Base-by-base conservation (phyloP, 2,113 vertebrate species). In the Mobula birostris region DNA sequence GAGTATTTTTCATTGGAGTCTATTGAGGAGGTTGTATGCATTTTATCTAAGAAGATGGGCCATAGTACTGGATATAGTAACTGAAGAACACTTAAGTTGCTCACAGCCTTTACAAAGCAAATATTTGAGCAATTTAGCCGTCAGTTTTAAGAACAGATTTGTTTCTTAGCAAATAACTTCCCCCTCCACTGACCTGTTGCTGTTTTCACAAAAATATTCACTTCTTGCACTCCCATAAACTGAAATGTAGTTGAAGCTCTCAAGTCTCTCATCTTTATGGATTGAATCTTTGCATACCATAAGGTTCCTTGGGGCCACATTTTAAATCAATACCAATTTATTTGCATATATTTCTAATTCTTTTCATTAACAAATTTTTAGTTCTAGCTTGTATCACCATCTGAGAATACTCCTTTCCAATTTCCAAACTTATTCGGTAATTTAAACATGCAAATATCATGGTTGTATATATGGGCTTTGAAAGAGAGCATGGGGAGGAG, bases 331-430 rank as follows among this genome's bases (percentile, higher is more conserved):
- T 29, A 27, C 83, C 58, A 56, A 63, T 61, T 61, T n/a, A n/a
- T 88, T 63, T 88, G 58, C 83, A 88, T n/a, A n/a, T n/a, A 88
- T 63, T 63, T 63, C 83, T n/a, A 61, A 12, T 83, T 83, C 79
- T 48, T 48, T 36, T 48, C 80, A 29, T 24, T 61, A 61, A 87
- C 56, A n/a, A 29, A 6, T 14, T 27, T 48, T n/a, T 83, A 15
- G 27, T 63, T 63, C 27, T 88, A 63, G 14, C 15, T 88, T 88
- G 29, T 4, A 14, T 88, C 61, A 61, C 27, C 12, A 88, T n/a
- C 83, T 17, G 61, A 17, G 83, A 27, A 63, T 88, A 61, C 11
- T 12, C 29, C 58, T 88, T n/a, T 63, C 12, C 58, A 88, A n/a
- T 12, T 5, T 61, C 12, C 4, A 61, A 29, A 63, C 27, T n/a